Percentiles rank a stretch among this genome's conserved stretches.
These are phyloP conservation scores for Mimachlamys varia DNA, from an alignment of 2,888 invertebrate species.

Conservation along the genomic window DNA sequence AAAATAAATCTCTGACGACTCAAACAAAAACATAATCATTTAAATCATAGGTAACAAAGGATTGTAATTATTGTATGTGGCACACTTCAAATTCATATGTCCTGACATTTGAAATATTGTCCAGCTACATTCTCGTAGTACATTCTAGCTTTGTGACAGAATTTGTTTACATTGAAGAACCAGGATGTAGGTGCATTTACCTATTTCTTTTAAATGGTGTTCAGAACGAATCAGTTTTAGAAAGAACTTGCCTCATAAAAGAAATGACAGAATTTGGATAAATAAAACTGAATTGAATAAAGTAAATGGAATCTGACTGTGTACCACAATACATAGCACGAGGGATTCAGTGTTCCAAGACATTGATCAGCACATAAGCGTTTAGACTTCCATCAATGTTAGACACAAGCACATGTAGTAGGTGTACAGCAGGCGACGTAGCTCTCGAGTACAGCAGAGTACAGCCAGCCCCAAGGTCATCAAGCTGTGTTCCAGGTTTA, in stretches of 20 bases:
- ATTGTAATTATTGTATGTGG: not conserved
- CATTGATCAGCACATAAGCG: conserved; percentile 12
- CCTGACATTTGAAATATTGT: not conserved
- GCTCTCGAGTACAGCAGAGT: too few relatives aligned
- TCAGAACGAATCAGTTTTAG: not conserved
- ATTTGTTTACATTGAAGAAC: too few relatives aligned
- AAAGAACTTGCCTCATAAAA: not conserved
- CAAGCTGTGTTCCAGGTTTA: not conserved
- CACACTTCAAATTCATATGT: not conserved
- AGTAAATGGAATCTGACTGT: not conserved
- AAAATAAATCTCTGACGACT: conserved; percentile 34
- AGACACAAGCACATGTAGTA: not conserved
- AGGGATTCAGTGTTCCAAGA: conserved; percentile 30
- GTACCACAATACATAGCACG: conserved; percentile 13
- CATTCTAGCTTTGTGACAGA: too few relatives aligned
- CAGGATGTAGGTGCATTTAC: too few relatives aligned
- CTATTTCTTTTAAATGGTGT: too few relatives aligned
- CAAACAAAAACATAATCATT: conserved; percentile 34
- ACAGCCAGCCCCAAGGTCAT: not conserved
- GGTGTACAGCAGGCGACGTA: not conserved
- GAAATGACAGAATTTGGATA: not conserved
- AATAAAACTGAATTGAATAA: not conserved
- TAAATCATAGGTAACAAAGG: conserved; percentile 19
- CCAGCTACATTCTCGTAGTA: not conserved
- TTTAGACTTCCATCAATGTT: conserved; percentile 24